Evolutionary conservation across 2,113 vertebrate species (phyloP).

Genomic region (Scortum barcoo): DNA sequence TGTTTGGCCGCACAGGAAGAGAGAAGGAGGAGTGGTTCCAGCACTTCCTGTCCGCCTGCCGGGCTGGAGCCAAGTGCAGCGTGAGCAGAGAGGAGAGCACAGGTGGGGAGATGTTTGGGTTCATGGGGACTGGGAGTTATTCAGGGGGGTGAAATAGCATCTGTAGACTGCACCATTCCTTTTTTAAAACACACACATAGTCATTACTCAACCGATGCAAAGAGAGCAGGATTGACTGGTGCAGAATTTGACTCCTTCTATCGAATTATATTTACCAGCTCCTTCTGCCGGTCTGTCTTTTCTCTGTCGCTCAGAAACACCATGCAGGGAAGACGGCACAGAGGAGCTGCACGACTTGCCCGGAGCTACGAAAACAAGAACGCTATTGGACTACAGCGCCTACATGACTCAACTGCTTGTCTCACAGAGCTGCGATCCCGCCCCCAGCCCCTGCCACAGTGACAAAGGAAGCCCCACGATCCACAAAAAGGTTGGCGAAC

Average conservation of each 20-base stretch:
- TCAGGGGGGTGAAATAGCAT: not conserved
- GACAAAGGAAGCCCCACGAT: conserved; percentile 73
- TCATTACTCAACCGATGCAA: not conserved
- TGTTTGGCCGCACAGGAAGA: conserved; percentile 88
- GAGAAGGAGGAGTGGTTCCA: conserved; percentile 93
- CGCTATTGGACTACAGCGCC: conserved; percentile 85
- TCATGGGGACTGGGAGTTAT: not conserved
- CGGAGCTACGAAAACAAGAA: conserved; percentile 70
- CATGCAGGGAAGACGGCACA: conserved; percentile 58
- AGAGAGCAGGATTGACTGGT: not conserved
- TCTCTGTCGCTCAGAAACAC: conserved; percentile 47
- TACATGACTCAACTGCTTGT: conserved; percentile 85
- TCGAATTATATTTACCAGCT: not conserved
- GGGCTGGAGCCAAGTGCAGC: conserved; percentile 24
- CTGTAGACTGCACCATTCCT: accelerated
- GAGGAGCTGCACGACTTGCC: conserved; percentile 83
- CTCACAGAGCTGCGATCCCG: conserved; percentile 40
- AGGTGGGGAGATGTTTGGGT: conserved; percentile 72
- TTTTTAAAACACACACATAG: not conserved
- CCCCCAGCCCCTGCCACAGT: conserved; percentile 74
- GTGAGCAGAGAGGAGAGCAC: conserved; percentile 58
- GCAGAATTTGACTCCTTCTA: not conserved
- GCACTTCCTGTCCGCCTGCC: conserved; percentile 82
- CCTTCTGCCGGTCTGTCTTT: not conserved
- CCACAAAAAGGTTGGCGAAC: conserved; percentile 68